A percentile compares a stretch with the other conserved stretches of the same genome.
These are phyloP conservation scores for Cryptoprocta ferox DNA, from an alignment of 2,797 vertebrate species.

Conservation along the genomic window DNA sequence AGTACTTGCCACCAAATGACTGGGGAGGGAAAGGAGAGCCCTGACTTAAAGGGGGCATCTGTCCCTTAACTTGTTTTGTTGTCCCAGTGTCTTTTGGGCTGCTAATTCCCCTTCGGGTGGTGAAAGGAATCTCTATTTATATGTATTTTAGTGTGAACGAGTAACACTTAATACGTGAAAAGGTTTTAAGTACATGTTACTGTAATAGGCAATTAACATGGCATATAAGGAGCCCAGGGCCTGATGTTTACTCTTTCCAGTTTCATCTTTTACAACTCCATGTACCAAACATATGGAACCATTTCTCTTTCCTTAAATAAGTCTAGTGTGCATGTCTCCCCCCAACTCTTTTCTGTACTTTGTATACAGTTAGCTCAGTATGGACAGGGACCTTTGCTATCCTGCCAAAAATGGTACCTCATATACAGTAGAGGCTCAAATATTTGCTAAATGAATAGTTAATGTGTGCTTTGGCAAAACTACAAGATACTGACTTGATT, in stretches of 20 bases:
- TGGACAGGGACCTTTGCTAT: background rate
- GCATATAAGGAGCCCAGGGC: background rate
- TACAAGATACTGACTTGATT: background rate
- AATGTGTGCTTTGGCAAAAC: background rate
- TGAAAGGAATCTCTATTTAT: background rate
- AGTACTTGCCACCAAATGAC: background rate
- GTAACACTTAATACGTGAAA: background rate
- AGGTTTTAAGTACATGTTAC: background rate
- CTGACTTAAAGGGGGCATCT: background rate
- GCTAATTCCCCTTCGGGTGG: background rate
- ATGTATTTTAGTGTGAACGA: background rate
- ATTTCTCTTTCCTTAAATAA: constrained; percentile 41
- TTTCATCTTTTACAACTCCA: background rate
- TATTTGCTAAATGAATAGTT: background rate
- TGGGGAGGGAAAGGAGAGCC: background rate
- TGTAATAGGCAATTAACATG: background rate
- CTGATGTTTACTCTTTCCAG: background rate
- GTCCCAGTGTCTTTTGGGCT: background rate
- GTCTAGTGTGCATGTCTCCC: background rate
- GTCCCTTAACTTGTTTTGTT: background rate
- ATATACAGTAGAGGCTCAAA: background rate
- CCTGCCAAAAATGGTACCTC: background rate
- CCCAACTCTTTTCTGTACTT: background rate
- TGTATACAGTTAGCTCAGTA: background rate
- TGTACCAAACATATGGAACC: background rate